Conservation (phyloP, 2,113 vertebrate species). For the Melanostigma gelatinosum region DNA sequence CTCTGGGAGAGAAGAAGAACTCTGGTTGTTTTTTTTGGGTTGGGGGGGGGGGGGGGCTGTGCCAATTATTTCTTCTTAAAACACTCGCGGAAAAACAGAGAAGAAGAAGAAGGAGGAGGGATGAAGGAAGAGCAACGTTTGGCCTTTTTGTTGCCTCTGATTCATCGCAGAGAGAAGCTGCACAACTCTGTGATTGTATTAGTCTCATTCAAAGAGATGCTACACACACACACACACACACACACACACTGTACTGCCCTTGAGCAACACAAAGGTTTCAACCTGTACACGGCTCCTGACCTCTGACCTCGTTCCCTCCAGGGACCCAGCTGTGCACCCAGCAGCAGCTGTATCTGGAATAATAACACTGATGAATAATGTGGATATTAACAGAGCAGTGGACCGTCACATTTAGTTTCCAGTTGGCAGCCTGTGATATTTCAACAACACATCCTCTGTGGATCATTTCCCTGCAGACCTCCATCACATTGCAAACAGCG, state of each 20-base stretch:
- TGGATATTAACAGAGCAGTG: background rate
- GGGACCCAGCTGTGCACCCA: background rate
- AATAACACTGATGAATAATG: background rate
- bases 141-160: conserved; percentile 40
- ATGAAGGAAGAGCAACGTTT: conserved; percentile 55
- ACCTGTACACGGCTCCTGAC: conserved; percentile 12
- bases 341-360: conserved; percentile 1
- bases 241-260: background rate
- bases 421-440: no score
- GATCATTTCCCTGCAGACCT: background rate
- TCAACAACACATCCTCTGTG: no score
- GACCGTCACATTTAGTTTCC: background rate
- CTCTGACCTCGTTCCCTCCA: conserved; percentile 16
- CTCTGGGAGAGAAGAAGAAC: conserved; percentile 10
- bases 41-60: conserved; percentile 4
- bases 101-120: background rate
- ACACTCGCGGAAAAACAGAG: conserved; percentile 48
- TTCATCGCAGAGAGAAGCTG: conserved; percentile 34
- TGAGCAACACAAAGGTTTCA: background rate
- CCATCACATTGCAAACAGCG: background rate
- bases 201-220: background rate
- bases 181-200: background rate
- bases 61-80: conserved; percentile 77
- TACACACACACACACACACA: background rate
- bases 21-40: background rate